phyloP scores from a whole-genome alignment of 2,113 vertebrate species.

The Ictalurus furcatus region DNA sequence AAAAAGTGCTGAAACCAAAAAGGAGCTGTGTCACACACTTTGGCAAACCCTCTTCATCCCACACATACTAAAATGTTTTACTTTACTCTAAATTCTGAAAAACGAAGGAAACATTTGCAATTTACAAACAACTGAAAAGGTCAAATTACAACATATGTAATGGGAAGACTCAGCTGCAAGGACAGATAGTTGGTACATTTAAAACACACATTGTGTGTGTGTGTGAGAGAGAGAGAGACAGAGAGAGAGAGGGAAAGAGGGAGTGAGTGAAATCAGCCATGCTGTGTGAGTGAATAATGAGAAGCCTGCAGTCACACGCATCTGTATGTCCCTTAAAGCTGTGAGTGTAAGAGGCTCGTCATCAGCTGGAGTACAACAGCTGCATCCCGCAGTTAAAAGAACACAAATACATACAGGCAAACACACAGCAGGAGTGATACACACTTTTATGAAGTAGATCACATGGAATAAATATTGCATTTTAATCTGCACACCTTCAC shows the following conservation, averaged over 20 bases:
- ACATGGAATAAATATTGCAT: neutral
- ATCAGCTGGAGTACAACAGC: constrained; percentile 41
- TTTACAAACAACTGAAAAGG: constrained; percentile 25
- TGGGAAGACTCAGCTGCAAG: neutral
- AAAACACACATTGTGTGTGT: neutral
- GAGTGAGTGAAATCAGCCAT: constrained; percentile 36
- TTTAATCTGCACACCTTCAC: neutral
- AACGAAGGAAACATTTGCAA: neutral
- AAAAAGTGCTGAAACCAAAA: neutral
- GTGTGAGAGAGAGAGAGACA: neutral
- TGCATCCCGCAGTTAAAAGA: constrained; percentile 20
- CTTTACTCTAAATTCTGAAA: neutral
- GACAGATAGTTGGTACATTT: neutral
- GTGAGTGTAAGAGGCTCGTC: constrained; percentile 5
- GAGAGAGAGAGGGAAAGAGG: constrained; percentile 14
- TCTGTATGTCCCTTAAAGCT: constrained; percentile 49
- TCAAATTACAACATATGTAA: constrained; percentile 6
- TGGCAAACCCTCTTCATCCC: neutral
- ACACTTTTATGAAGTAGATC: neutral
- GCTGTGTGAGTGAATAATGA: constrained; percentile 43
- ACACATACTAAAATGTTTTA: neutral
- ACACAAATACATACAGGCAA: neutral
- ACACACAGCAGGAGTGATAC: neutral
- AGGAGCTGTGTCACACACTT: neutral
- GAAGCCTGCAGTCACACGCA: constrained; percentile 39